phyloP scores from a whole-genome alignment of 2,797 vertebrate species.

The Onychomys arenicola region DNA sequence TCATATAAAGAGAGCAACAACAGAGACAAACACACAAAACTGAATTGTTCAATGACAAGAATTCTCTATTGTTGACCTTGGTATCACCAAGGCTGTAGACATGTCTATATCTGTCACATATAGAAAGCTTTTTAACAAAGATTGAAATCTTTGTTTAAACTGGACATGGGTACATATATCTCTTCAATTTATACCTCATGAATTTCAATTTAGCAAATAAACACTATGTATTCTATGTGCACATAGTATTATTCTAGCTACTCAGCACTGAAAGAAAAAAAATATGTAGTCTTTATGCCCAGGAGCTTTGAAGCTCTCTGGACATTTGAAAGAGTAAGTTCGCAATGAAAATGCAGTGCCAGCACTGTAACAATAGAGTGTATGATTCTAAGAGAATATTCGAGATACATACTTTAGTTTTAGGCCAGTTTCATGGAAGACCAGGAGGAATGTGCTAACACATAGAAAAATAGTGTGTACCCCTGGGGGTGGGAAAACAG shows the following conservation, averaged over 20 bases:
- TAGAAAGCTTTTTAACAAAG: background rate
- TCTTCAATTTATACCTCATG: background rate
- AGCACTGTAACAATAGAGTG: background rate
- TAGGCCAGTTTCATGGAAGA: background rate
- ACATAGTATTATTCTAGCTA: background rate
- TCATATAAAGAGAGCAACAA: background rate
- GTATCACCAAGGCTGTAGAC: background rate
- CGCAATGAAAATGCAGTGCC: background rate
- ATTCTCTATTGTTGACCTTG: background rate
- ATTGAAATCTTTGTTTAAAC: background rate
- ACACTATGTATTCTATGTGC: background rate
- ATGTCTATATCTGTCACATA: background rate
- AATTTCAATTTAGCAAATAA: conserved; percentile 27
- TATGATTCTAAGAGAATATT: background rate
- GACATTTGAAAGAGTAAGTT: background rate
- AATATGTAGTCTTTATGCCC: background rate
- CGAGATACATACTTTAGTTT: background rate
- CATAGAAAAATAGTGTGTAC: background rate
- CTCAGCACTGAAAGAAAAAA: background rate
- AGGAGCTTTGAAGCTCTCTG: background rate
- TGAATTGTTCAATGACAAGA: background rate
- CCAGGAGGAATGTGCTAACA: background rate
- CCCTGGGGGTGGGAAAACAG: background rate
- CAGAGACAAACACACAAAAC: background rate
- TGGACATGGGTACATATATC: background rate